A percentile compares a stretch with the other conserved stretches of the same genome.
Evolutionary conservation across 2,113 vertebrate genomes (phyloP).

Genomic region (Laticauda laticaudata): DNA sequence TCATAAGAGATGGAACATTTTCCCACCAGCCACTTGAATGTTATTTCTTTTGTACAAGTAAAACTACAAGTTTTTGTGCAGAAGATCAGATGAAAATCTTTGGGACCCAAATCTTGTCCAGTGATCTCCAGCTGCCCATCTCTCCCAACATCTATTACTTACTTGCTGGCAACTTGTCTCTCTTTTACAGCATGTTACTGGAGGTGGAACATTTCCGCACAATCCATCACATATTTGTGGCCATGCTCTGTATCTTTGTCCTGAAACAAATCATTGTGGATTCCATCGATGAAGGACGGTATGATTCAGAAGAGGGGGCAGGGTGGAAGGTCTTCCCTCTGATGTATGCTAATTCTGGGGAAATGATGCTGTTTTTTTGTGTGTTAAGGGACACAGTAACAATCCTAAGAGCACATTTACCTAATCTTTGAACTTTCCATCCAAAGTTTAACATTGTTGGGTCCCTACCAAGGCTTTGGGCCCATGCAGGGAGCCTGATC

Average conservation of each 20-base stretch:
- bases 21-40: background rate
- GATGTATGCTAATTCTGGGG: background rate
- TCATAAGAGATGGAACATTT: background rate
- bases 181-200: conserved; percentile 75
- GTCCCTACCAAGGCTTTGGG: too few species aligned
- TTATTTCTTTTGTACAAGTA: background rate
- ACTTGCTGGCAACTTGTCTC: background rate
- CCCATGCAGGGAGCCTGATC: background rate
- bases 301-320: conserved; percentile 16
- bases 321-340: background rate
- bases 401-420: background rate
- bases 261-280: conserved; percentile 73
- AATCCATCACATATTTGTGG: conserved; percentile 89
- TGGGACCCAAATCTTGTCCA: background rate
- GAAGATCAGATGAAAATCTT: background rate
- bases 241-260: conserved; percentile 77
- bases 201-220: conserved; percentile 84
- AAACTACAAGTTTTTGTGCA: background rate
- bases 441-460: background rate
- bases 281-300: conserved; percentile 71
- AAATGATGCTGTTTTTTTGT: background rate
- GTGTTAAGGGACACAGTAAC: background rate
- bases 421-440: background rate
- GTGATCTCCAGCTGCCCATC: background rate
- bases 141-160: background rate